phyloP scores from a whole-genome alignment of 2,797 vertebrate genomes.

The Alcedo atthis region DNA sequence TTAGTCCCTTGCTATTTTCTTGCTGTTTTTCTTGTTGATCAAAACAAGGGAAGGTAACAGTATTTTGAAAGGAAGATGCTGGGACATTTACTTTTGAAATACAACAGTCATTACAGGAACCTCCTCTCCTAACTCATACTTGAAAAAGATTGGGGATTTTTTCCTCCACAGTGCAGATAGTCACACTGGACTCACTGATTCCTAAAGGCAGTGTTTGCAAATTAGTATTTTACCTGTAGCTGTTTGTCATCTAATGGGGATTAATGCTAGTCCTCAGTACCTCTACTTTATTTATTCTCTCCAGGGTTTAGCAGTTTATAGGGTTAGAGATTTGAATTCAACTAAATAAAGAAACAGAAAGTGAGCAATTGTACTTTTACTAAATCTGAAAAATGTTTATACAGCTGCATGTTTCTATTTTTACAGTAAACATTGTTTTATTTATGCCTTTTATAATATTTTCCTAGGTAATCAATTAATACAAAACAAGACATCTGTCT shows the following conservation, averaged over 20 bases:
- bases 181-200: not conserved
- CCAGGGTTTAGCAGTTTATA: not conserved
- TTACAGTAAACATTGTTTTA: slow-evolving; percentile 55
- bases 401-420: slow-evolving; percentile 10
- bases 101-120: not conserved
- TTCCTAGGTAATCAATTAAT: slow-evolving; percentile 47
- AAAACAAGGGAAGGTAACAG: not conserved
- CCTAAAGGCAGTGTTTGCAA: not conserved
- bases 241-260: not conserved
- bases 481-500: not conserved
- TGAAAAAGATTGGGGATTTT: not conserved
- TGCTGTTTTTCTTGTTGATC: not conserved
- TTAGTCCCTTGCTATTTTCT: not conserved
- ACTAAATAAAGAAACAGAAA: not conserved
- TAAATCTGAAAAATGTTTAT: slow-evolving; percentile 9
- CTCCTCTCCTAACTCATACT: not conserved
- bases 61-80: not conserved
- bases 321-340: slow-evolving; percentile 32
- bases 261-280: not conserved
- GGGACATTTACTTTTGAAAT: not conserved
- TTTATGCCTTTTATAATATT: slow-evolving; percentile 41
- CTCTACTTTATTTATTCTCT: slow-evolving; percentile 8
- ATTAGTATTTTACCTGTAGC: slow-evolving; percentile 1
- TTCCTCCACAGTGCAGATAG: not conserved
- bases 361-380: slow-evolving; percentile 2